A percentile compares a stretch with the other conserved stretches of the same genome.
Evolutionary conservation across 2,113 vertebrate species (phyloP).

Genomic region (Epinephelus fuscoguttatus): DNA sequence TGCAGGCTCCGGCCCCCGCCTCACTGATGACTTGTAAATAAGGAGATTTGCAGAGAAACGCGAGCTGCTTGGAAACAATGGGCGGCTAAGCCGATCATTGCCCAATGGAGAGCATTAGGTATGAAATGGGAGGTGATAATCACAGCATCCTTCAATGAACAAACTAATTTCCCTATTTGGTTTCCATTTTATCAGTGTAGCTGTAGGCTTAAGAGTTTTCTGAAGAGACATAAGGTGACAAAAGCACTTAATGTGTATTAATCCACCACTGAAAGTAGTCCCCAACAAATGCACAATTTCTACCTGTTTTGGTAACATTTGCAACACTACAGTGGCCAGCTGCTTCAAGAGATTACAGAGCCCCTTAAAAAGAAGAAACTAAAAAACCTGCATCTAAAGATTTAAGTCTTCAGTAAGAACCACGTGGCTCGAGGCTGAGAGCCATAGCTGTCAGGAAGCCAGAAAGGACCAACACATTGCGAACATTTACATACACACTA

Average conservation of each 20-base stretch:
- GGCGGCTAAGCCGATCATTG: slow-evolving; percentile 47
- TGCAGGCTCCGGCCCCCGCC: slow-evolving; percentile 3
- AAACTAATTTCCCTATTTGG: slow-evolving; percentile 39
- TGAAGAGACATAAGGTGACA: slow-evolving; percentile 1
- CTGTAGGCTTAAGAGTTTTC: not conserved
- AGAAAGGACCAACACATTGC: not conserved
- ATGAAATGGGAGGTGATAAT: slow-evolving; percentile 62
- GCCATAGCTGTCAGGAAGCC: not conserved
- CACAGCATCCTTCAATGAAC: slow-evolving; percentile 48
- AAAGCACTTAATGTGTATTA: not conserved
- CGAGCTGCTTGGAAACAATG: slow-evolving; percentile 54
- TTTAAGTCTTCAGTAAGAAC: not conserved
- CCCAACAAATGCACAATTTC: not conserved
- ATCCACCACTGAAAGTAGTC: not conserved
- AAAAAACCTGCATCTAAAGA: not conserved
- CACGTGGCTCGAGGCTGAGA: not conserved
- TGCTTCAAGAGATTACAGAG: not conserved
- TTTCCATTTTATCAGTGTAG: slow-evolving; percentile 6
- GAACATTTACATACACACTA: no score
- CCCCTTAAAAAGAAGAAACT: not conserved
- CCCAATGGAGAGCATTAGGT: slow-evolving; percentile 32
- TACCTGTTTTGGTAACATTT: not conserved
- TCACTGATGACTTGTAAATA: slow-evolving; percentile 64
- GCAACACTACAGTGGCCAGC: not conserved
- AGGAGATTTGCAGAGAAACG: slow-evolving; percentile 57